Percentiles rank a stretch among this genome's conserved stretches.
phyloP scores from a whole-genome alignment of 1,140 invertebrate species.

The Aphaenogaster rudis region DNA sequence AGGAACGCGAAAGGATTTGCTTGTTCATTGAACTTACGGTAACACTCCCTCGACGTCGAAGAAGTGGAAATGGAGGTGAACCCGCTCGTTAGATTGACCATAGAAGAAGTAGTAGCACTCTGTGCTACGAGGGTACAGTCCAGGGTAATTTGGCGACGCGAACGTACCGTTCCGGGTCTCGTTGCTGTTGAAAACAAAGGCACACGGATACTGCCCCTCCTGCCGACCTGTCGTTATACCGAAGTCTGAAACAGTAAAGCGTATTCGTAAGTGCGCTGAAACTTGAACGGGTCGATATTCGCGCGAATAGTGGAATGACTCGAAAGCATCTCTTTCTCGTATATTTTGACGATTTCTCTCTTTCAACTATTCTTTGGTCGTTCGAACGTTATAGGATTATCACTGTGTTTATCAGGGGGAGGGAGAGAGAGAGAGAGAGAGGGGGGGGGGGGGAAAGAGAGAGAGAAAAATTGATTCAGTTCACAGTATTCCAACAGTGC shows the following conservation, averaged over 20 bases:
- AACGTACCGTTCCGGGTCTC: slow-evolving; percentile 93
- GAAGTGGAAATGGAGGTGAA: slow-evolving; percentile 95
- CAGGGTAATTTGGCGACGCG: slow-evolving; percentile 97
- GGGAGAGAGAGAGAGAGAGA: neutral
- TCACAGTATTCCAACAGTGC: neutral
- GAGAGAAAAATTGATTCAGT: slow-evolving; percentile 7
- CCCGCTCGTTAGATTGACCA: slow-evolving; percentile 92
- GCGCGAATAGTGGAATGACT: neutral
- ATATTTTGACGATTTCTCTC: slow-evolving; percentile 28
- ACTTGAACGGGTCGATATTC: neutral
- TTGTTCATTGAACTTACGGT: slow-evolving; percentile 90
- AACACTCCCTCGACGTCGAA: slow-evolving; percentile 97
- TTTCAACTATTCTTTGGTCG: neutral
- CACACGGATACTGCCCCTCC: slow-evolving; percentile 91
- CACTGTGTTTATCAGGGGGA: neutral
- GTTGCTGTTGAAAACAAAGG: slow-evolving; percentile 94
- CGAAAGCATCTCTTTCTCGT: slow-evolving; percentile 10
- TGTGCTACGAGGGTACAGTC: slow-evolving; percentile 96
- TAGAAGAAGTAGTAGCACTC: slow-evolving; percentile 98
- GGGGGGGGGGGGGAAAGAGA: neutral
- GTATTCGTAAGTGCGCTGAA: slow-evolving; percentile 23
- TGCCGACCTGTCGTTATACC: slow-evolving; percentile 93
- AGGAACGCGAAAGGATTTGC: neutral
- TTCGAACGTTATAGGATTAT: slow-evolving; percentile 25
- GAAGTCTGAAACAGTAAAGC: slow-evolving; percentile 89